phyloP scores from a whole-genome alignment of 1,140 invertebrate species.

The Meteorus sp. region DNA sequence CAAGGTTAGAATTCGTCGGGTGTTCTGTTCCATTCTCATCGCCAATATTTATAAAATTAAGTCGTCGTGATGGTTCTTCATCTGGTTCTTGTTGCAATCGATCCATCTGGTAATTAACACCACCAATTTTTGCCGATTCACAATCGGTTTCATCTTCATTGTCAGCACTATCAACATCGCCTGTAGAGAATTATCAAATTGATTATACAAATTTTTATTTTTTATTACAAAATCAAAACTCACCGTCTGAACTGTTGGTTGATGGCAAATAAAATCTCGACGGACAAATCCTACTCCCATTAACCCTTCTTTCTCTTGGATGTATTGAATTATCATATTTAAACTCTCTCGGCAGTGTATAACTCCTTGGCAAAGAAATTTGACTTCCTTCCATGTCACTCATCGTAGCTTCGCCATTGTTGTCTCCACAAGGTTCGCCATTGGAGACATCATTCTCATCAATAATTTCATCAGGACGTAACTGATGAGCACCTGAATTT shows the following conservation, averaged over 20 bases:
- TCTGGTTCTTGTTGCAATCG: conserved; percentile 5
- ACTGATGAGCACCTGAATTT: conserved; percentile 32
- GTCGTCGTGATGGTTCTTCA: conserved; percentile 23
- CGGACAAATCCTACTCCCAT: conserved; percentile 58
- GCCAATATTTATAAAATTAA: conserved; percentile 37
- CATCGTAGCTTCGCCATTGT: conserved; percentile 42
- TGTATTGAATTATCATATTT: conserved; percentile 68
- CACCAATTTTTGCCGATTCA: too few species aligned
- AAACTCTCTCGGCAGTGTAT: conserved; percentile 82
- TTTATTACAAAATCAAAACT: conserved; percentile 26
- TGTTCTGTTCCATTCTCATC: conserved; percentile 32
- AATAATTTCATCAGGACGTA: conserved; percentile 23
- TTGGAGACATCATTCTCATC: conserved; percentile 49
- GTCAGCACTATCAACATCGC: conserved; percentile 69
- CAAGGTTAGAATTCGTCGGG: conserved; percentile 30
- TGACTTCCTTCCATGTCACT: conserved; percentile 59
- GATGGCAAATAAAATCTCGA: conserved; percentile 72
- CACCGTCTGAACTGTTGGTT: conserved; percentile 84
- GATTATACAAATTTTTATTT: conserved; percentile 3
- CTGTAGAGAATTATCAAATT: conserved; percentile 39
- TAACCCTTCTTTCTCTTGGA: conserved; percentile 59
- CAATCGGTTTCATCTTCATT: conserved; percentile 62
- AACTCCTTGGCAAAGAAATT: conserved; percentile 78
- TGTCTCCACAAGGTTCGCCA: too few species aligned
- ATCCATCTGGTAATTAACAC: too few species aligned